Conservation (phyloP, 2,113 vertebrate species). For the Solea senegalensis region DNA sequence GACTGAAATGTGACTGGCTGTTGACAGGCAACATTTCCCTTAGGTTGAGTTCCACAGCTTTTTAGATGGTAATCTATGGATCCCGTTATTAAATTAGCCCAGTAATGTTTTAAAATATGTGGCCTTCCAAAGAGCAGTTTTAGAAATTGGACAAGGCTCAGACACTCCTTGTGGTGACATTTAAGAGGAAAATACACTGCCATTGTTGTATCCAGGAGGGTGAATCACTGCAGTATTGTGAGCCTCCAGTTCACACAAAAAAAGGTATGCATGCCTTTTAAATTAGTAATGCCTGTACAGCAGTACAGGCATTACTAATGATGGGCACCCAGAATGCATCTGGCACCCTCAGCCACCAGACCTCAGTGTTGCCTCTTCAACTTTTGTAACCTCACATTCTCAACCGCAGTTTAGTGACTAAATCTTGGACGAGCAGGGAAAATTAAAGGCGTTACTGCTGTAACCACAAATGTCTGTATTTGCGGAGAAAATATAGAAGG, state of each 20-base stretch:
- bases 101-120: slow-evolving; percentile 62
- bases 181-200: slow-evolving; percentile 38
- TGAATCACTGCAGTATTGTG: slow-evolving; percentile 44
- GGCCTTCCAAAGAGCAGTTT: slow-evolving; percentile 31
- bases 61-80: slow-evolving; percentile 55
- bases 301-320: background rate
- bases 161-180: slow-evolving; percentile 38
- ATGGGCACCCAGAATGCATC: slow-evolving; percentile 47
- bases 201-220: slow-evolving; percentile 26
- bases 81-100: slow-evolving; percentile 60
- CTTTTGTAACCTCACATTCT: slow-evolving; percentile 45
- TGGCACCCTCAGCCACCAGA: slow-evolving; percentile 40
- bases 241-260: slow-evolving; percentile 11
- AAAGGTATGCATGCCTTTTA: slow-evolving; percentile 27
- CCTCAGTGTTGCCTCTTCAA: slow-evolving; percentile 63
- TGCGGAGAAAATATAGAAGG: background rate
- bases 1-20: slow-evolving; percentile 56
- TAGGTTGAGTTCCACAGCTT: slow-evolving; percentile 55
- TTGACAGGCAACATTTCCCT: slow-evolving; percentile 72
- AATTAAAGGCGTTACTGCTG: background rate
- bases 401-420: slow-evolving; percentile 16
- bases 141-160: slow-evolving; percentile 20
- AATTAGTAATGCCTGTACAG: slow-evolving; percentile 31
- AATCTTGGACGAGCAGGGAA: slow-evolving; percentile 5
- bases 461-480: slow-evolving; percentile 21